Evolutionary conservation across 2,797 vertebrate genomes (phyloP), one percentile per base, ranked within the genome.

Genomic region (Philypnodon macrostomus): DNA sequence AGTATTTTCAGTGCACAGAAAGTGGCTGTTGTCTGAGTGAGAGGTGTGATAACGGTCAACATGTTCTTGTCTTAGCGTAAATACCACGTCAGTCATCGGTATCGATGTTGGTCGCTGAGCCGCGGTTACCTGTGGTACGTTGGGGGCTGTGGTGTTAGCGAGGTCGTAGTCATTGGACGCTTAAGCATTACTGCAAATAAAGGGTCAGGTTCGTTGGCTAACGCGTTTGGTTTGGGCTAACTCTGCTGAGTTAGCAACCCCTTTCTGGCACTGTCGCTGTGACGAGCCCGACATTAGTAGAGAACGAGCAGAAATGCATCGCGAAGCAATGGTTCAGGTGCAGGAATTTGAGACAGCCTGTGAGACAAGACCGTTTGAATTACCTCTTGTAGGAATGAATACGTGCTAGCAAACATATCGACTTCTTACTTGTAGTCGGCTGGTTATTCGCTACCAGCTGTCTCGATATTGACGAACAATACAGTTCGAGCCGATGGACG

Each of bases 401-500:
- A 46, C 46, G 58, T 32, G 58, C 18, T 65, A 65, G 48, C 58
- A 32, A 51, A 47, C 62, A 16, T 58, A 50, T 44, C 73, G 69
- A 63, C 73, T 70, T 17, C 39, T 36, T 12, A 33, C 37, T 41
- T n/a, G 13, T 16, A 18, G 31, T 33, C 18, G 29, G 14, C 36
- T 54, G 56, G 19, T 19, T 23, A 31, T 19, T 57, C 16, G 59
- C 41, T 31, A 53, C 75, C 81, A 77, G 73, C 71, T 65, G 75
- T 80, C 66, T 78, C 74, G 74, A 63, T 83, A 60, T 67, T 46
- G 29, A 69, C 42, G 79, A 70, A 76, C 70, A 58, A 53, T 67
- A 74, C 67, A 47, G 70, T 62, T 67, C 58, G 46, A 73, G 60
- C 75, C 58, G 58, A 86, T 86, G 85, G 81, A 70, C 46, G 68